Percentiles rank a stretch among this genome's conserved stretches.
These are phyloP conservation scores for Mesembrinibis cayennensis DNA, from an alignment of 2,113 vertebrate genomes.

Conservation along the genomic window DNA sequence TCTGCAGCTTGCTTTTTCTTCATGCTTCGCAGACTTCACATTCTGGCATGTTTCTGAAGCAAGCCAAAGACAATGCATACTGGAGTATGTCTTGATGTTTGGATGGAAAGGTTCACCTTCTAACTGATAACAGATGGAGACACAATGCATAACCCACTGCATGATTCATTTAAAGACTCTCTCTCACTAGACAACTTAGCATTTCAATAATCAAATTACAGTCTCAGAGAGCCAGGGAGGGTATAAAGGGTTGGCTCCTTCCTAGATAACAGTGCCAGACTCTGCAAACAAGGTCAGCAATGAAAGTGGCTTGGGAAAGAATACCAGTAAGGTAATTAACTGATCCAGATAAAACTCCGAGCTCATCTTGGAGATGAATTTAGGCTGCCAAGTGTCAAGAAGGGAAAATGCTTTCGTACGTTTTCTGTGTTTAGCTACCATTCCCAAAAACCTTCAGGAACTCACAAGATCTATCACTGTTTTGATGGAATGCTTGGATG, in stretches of 20 bases:
- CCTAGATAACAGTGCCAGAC: background rate
- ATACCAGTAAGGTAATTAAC: background rate
- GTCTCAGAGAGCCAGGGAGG: background rate
- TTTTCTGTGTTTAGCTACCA: background rate
- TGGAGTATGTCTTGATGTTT: background rate
- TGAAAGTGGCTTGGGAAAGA: background rate
- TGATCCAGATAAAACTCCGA: background rate
- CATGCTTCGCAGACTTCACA: background rate
- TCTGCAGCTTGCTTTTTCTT: background rate
- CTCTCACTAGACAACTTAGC: background rate
- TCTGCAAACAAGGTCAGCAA: background rate
- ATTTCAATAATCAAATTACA: background rate
- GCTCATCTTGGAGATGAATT: background rate
- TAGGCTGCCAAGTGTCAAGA: background rate
- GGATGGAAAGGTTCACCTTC: conserved; percentile 3
- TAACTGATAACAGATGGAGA: background rate
- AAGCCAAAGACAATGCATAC: background rate
- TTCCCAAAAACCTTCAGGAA: background rate
- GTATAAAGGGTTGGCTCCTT: background rate
- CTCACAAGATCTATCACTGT: background rate
- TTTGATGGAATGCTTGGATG: background rate
- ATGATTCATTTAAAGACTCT: background rate
- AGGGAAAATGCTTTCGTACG: background rate
- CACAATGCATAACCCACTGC: background rate
- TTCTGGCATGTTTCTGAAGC: background rate